Conservation (phyloP, 2,113 vertebrate species). For the Mirounga angustirostris region DNA sequence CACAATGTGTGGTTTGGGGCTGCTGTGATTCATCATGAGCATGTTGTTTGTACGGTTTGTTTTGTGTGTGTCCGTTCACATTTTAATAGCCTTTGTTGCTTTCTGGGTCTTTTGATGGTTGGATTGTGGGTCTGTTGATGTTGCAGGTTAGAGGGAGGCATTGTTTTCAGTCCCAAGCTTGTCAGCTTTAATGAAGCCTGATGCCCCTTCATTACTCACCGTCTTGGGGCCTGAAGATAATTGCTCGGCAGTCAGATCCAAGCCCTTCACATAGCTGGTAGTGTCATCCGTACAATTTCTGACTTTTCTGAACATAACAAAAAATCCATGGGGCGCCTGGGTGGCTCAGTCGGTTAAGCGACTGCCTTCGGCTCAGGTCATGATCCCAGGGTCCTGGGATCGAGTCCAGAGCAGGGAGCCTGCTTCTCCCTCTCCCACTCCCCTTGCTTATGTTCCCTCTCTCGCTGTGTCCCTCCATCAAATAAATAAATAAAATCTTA, state of each 20-base stretch:
- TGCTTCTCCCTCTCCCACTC: too few species aligned
- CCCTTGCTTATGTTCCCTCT: too few species aligned
- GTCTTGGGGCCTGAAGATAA: not conserved
- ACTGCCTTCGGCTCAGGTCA: too few species aligned
- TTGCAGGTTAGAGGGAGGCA: constrained; percentile 12
- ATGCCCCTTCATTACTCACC: constrained; percentile 15
- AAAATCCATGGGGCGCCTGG: not conserved
- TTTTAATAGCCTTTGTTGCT: constrained; percentile 50
- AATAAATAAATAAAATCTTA: too few species aligned
- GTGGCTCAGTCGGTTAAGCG: too few species aligned
- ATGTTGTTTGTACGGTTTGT: not conserved
- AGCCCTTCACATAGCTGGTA: not conserved
- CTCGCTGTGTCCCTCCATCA: too few species aligned
- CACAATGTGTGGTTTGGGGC: not conserved
- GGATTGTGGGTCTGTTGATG: not conserved
- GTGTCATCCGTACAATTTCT: constrained; percentile 4
- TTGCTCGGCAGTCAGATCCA: not conserved
- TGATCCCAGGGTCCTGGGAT: too few species aligned
- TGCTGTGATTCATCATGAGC: not conserved
- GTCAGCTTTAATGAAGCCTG: constrained; percentile 53
- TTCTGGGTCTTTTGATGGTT: not conserved
- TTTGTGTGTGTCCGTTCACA: not conserved
- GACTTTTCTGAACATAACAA: constrained; percentile 29
- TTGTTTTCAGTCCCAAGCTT: not conserved
- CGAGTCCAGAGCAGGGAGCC: too few species aligned